phyloP scores from a whole-genome alignment of 1,140 invertebrate genomes.

The Panulirus ornatus region DNA sequence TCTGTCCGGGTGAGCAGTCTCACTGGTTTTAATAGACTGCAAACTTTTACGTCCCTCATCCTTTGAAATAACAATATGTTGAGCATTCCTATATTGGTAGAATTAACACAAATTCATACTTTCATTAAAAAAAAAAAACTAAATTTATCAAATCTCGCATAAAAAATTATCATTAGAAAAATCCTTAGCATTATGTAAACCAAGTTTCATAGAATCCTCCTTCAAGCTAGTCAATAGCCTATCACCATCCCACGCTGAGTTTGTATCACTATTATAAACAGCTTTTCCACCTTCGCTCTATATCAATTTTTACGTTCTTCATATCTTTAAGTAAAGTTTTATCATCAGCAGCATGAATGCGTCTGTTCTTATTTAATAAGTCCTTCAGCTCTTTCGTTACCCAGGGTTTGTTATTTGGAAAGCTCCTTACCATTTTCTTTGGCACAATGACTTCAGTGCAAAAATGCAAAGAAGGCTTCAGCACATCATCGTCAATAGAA shows the following conservation, averaged over 20 bases:
- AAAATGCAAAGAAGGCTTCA: not conserved
- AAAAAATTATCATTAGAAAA: too few species aligned
- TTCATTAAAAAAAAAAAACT: too few species aligned
- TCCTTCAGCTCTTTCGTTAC: conserved; percentile 9
- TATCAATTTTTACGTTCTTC: not conserved
- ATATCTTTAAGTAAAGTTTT: not conserved
- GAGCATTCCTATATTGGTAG: not conserved
- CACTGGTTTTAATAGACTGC: not conserved
- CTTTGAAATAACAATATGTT: not conserved
- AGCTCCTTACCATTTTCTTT: not conserved
- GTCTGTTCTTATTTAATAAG: not conserved
- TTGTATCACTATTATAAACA: too few species aligned
- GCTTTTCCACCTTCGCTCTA: too few species aligned
- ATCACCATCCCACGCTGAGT: too few species aligned
- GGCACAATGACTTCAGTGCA: not conserved
- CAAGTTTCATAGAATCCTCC: too few species aligned
- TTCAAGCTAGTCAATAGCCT: too few species aligned
- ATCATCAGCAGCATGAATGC: not conserved
- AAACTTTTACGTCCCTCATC: not conserved
- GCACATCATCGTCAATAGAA: not conserved
- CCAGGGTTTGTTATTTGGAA: conserved; percentile 11
- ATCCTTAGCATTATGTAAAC: too few species aligned
- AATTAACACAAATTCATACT: too few species aligned
- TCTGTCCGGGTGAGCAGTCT: not conserved
- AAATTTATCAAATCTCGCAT: too few species aligned